Evolutionary conservation across 2,113 vertebrate genomes (phyloP).

Genomic region (Rutilus rutilus): DNA sequence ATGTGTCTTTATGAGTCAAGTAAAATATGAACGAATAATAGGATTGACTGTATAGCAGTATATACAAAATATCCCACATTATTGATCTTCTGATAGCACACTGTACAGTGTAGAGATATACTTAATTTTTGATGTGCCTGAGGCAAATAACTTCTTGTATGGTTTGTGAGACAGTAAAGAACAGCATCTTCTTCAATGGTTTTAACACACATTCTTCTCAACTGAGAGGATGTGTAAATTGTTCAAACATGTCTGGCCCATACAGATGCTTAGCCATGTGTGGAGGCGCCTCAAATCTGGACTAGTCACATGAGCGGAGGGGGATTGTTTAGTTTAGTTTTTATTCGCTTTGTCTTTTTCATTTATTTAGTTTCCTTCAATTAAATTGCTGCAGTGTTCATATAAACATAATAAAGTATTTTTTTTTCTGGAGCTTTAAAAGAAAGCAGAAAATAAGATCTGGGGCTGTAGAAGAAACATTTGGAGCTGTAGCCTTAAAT

Average conservation of each 20-base stretch:
- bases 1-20: neutral
- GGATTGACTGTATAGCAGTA: neutral
- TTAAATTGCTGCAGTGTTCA: neutral
- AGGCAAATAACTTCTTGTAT: neutral
- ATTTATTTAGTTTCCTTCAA: slow-evolving; percentile 31
- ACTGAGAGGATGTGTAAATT: neutral
- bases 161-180: neutral
- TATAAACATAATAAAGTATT: slow-evolving; percentile 18
- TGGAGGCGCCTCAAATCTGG: neutral
- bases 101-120: neutral
- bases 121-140: neutral
- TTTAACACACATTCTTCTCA: neutral
- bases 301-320: neutral
- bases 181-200: neutral
- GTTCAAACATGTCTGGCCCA: slow-evolving; percentile 7
- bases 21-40: neutral
- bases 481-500: neutral
- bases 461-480: neutral
- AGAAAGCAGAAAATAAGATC: neutral
- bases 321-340: neutral
- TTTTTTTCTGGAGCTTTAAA: slow-evolving; percentile 5
- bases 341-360: slow-evolving; percentile 4
- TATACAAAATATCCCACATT: neutral
- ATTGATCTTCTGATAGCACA: neutral
- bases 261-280: slow-evolving; percentile 12